These are phyloP conservation scores for Rhodophaea formosa DNA, from an alignment of 2,888 invertebrate genomes.

Conservation along the genomic window DNA sequence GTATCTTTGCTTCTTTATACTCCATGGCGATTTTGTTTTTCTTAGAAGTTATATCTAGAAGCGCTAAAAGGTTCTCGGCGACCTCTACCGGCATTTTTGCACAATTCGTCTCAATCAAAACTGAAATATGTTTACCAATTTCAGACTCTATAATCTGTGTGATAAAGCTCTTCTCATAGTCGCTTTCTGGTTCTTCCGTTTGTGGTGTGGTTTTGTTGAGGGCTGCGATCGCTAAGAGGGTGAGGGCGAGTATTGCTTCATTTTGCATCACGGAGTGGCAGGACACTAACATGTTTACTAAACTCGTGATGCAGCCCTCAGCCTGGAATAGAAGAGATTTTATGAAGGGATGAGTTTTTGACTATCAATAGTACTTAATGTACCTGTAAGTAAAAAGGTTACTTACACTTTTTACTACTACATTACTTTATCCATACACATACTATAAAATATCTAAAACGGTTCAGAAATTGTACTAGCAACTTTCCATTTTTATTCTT, in stretches of 20 bases:
- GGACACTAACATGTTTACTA: conserved; percentile 91
- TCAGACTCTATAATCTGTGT: conserved; percentile 70
- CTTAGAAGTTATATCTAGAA: conserved; percentile 69
- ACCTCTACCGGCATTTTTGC: conserved; percentile 73
- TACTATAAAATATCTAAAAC: too few relatives aligned
- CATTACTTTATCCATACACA: too few relatives aligned
- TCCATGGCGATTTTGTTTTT: conserved; percentile 53
- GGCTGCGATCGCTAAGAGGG: conserved; percentile 76
- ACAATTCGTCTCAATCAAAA: conserved; percentile 71
- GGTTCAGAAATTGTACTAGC: too few relatives aligned
- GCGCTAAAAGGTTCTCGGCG: conserved; percentile 73
- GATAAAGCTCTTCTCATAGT: conserved; percentile 52
- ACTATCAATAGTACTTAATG: too few relatives aligned
- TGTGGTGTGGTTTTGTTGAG: conserved; percentile 42
- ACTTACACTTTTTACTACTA: too few relatives aligned
- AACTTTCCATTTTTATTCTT: too few relatives aligned
- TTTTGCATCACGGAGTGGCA: conserved; percentile 94
- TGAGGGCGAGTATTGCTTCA: conserved; percentile 88
- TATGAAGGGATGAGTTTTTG: too few relatives aligned
- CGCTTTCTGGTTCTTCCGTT: conserved; percentile 35
- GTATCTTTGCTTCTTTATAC: conserved; percentile 59
- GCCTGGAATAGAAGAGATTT: conserved; percentile 56
- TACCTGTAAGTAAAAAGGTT: too few relatives aligned
- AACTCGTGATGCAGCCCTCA: conserved; percentile 86
- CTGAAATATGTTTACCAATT: conserved; percentile 74